phyloP scores from a whole-genome alignment of 2,797 vertebrate species.

The Diglossa cyanea region DNA sequence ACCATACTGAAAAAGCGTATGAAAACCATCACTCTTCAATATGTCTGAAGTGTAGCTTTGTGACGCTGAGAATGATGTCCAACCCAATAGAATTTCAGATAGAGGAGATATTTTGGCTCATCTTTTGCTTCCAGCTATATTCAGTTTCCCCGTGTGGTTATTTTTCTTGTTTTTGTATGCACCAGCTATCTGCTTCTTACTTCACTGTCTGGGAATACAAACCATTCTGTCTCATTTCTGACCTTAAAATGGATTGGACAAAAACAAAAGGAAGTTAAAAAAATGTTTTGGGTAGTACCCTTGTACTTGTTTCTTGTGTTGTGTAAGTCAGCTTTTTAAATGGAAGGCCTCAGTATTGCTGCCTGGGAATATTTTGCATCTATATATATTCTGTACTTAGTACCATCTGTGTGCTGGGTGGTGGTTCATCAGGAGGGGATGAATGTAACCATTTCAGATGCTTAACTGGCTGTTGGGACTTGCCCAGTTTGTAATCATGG shows the following conservation, averaged over 20 bases:
- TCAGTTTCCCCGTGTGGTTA: slow-evolving; percentile 18
- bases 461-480: slow-evolving; percentile 31
- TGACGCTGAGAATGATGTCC: background rate
- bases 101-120: slow-evolving; percentile 43
- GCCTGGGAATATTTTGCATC: background rate
- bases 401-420: background rate
- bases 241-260: slow-evolving; percentile 27
- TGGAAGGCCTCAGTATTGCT: background rate
- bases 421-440: slow-evolving; percentile 21
- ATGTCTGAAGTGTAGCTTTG: slow-evolving; percentile 10
- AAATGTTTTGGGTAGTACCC: background rate
- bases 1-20: slow-evolving; percentile 29
- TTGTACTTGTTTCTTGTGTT: background rate
- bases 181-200: slow-evolving; percentile 57
- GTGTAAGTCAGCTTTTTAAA: background rate
- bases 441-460: slow-evolving; percentile 39
- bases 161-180: slow-evolving; percentile 37
- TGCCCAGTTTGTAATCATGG: slow-evolving; percentile 44
- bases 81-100: slow-evolving; percentile 39
- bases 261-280: background rate
- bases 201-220: slow-evolving; percentile 57
- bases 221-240: slow-evolving; percentile 44
- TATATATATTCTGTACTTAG: background rate
- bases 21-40: slow-evolving; percentile 29
- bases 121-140: slow-evolving; percentile 23